These are phyloP conservation scores for Agrochola litura DNA, from an alignment of 2,888 invertebrate species.

Conservation along the genomic window DNA sequence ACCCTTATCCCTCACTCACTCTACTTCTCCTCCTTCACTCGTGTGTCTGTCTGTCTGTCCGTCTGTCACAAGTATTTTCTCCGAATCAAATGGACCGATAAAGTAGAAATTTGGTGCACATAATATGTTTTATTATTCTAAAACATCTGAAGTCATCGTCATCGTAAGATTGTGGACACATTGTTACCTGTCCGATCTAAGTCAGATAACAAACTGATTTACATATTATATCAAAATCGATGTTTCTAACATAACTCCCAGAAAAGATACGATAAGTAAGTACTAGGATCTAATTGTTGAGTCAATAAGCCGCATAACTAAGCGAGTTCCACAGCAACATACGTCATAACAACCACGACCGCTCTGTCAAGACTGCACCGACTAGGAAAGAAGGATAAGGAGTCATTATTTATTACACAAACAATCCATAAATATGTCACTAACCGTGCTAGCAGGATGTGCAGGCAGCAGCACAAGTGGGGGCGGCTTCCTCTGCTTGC, in stretches of 20 bases:
- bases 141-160: background rate
- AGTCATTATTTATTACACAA: background rate
- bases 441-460: constrained; percentile 87
- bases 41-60: too few species aligned
- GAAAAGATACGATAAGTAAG: background rate
- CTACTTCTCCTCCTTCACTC: too few species aligned
- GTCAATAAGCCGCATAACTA: background rate
- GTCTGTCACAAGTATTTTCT: too few species aligned
- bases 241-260: background rate
- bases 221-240: background rate
- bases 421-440: constrained; percentile 54
- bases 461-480: constrained; percentile 82
- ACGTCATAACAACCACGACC: background rate
- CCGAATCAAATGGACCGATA: too few species aligned
- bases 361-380: background rate
- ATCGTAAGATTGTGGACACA: background rate
- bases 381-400: background rate
- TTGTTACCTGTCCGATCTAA: too few species aligned
- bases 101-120: too few species aligned
- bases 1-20: too few species aligned
- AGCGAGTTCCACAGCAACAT: background rate
- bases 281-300: background rate
- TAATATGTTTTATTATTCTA: too few species aligned
- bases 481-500: constrained; percentile 79
- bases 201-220: background rate